Conservation (phyloP, 2,797 vertebrate genomes). For the Ctenopoma multispine region DNA sequence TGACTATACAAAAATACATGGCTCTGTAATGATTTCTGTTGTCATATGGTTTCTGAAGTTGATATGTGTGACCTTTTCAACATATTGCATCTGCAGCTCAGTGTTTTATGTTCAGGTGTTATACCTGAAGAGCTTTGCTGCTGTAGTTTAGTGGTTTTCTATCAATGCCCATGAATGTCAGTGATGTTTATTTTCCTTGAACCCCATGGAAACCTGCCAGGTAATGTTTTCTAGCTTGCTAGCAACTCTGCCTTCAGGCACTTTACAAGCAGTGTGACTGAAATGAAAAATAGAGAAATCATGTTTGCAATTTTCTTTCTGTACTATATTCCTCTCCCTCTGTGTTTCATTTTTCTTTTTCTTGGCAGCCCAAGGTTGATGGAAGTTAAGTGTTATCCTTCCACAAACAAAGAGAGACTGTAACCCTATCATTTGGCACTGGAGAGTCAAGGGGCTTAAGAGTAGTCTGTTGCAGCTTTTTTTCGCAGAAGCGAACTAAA, state of each 20-base stretch:
- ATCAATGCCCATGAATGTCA: slow-evolving; percentile 59
- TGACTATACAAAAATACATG: slow-evolving; percentile 33
- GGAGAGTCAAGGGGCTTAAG: slow-evolving; percentile 46
- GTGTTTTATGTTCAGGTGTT: slow-evolving; percentile 41
- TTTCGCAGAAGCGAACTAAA: slow-evolving; percentile 51
- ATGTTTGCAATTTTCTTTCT: slow-evolving; percentile 59
- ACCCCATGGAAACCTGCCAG: slow-evolving; percentile 57
- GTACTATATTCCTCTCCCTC: slow-evolving; percentile 36
- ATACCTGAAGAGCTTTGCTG: slow-evolving; percentile 42
- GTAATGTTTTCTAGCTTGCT: slow-evolving; percentile 64
- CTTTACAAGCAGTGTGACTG: slow-evolving; percentile 43
- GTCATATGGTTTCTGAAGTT: slow-evolving; percentile 36
- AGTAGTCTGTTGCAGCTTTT: slow-evolving; percentile 44
- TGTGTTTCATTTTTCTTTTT: slow-evolving; percentile 26
- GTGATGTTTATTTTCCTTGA: slow-evolving; percentile 61
- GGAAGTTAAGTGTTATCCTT: slow-evolving; percentile 73
- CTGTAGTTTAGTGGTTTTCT: slow-evolving; percentile 40
- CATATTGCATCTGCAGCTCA: slow-evolving; percentile 12
- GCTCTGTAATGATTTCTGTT: slow-evolving; percentile 29
- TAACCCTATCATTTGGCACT: slow-evolving; percentile 70
- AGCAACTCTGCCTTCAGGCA: slow-evolving; percentile 57
- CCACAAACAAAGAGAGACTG: slow-evolving; percentile 70
- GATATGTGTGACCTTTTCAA: slow-evolving; percentile 67
- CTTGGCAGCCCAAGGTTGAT: slow-evolving; percentile 58
- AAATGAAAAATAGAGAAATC: slow-evolving; percentile 42